Base-by-base conservation (phyloP, 2,888 invertebrate genomes). In the Orthonychiurus folsomi region DNA sequence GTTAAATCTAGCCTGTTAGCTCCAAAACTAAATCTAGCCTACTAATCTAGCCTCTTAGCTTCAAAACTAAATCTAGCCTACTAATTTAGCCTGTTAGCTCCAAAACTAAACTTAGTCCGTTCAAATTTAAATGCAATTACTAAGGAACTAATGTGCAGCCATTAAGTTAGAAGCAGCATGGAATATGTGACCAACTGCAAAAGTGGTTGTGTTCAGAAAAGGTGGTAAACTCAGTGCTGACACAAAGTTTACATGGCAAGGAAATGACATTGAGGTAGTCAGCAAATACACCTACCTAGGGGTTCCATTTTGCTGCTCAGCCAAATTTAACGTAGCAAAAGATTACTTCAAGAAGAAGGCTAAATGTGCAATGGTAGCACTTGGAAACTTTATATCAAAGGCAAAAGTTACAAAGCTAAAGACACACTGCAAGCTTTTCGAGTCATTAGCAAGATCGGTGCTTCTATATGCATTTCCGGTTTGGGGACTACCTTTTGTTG, bases 401-500 rank as follows among this genome's bases (percentile, higher is more conserved):
- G 15, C 55, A 55, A 21, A 25, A 55, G 18, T 12, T 23, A 23
- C 24, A 23, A 23, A 48, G 5, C 5, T 28, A 15, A 47, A 47
- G 15, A 25, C 50, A 9, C 2, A 20, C 18, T 25, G 9, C 18
- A 56, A 50, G 48, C 50, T 61, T 3, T 55, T 61, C 24, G 2
- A 56, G 2, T 3, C 61, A 12, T 2, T 61, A 3, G 56, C 37
- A 1, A 27, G 26, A 2, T 56, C 61, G 15, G 21, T 21, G 2
- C 21, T 48, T 12, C 48, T 56, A 24, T 61, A 61, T 23, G 23
- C 25, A 2, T 20, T 37, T 2, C 55, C 28, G 2, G 26, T 61
- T 15, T 61, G 61, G 61, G 47, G 56, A 9, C 2, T 56, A 25
- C 18, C 26, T 2, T 47, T 50, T n/a, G 3, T n/a, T 56, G 26